These are phyloP conservation scores for Hephaestus fuliginosus DNA, from an alignment of 2,797 vertebrate species.

Conservation along the genomic window DNA sequence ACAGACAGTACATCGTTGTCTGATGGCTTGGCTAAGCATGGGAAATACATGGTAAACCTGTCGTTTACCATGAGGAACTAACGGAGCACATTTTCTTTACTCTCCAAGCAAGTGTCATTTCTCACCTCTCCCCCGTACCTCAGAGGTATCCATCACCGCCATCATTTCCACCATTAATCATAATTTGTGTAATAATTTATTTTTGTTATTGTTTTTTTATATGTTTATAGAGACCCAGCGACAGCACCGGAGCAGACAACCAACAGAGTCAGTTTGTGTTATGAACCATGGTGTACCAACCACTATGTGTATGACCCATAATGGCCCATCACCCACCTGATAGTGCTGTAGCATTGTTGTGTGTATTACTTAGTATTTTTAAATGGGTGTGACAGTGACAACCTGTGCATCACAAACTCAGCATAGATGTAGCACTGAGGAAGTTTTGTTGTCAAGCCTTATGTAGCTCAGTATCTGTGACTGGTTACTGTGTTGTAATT, in stretches of 20 bases:
- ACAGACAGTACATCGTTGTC: conserved; percentile 70
- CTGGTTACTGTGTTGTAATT: conserved; percentile 86
- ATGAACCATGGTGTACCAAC: conserved; percentile 92
- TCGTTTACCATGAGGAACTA: conserved; percentile 84
- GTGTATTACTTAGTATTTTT: conserved; percentile 84
- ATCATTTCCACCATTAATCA: conserved; percentile 77
- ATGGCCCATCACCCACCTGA: conserved; percentile 88
- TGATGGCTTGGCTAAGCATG: conserved; percentile 83
- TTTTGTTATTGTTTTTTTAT: conserved; percentile 92
- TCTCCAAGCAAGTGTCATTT: conserved; percentile 72
- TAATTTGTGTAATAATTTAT: conserved; percentile 92
- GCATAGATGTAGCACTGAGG: conserved; percentile 88
- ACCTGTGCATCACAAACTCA: conserved; percentile 85
- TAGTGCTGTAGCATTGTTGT: conserved; percentile 82
- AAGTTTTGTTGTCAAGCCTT: conserved; percentile 87
- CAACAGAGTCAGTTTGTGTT: conserved; percentile 91
- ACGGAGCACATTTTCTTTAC: conserved; percentile 80
- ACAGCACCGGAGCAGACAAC: conserved; percentile 88
- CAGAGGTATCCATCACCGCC: conserved; percentile 70
- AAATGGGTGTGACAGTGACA: conserved; percentile 83
- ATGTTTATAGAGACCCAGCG: conserved; percentile 89
- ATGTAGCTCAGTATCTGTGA: conserved; percentile 87
- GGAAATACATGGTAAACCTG: conserved; percentile 84
- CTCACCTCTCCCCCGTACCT: conserved; percentile 61
- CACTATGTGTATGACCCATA: conserved; percentile 91